phyloP scores from a whole-genome alignment of 2,113 vertebrate genomes.

The Panthera leo region DNA sequence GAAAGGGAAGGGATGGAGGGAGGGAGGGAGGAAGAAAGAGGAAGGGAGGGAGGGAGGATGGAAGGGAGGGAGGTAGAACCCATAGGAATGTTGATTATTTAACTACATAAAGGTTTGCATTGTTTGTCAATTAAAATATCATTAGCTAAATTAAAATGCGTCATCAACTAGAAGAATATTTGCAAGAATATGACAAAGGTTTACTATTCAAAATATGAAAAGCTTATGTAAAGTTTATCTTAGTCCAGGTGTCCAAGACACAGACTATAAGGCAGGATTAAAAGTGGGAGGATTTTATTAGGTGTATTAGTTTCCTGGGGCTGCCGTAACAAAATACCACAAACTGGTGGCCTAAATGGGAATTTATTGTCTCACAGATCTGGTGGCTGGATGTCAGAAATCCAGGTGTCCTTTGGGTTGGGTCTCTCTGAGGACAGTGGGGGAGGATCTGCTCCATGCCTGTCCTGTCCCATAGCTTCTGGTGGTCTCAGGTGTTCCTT shows the following conservation, averaged over 20 bases:
- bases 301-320: not conserved
- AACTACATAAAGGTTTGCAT: not conserved
- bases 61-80: not conserved
- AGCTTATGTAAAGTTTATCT: not conserved
- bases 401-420: not conserved
- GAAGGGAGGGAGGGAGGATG: no score
- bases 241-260: not conserved
- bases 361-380: not conserved
- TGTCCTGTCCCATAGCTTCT: not conserved
- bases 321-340: not conserved
- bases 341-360: not conserved
- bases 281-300: not conserved
- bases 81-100: not conserved
- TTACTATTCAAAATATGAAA: constrained; percentile 6
- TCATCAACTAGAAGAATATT: not conserved
- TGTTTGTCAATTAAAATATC: constrained; percentile 6
- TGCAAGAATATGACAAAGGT: not conserved
- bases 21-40: not conserved
- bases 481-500: not conserved
- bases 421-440: not conserved
- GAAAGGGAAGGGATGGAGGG: rapidly evolving
- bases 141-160: not conserved
- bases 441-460: not conserved
- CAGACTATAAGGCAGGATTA: not conserved
- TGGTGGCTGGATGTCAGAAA: not conserved